Evolutionary conservation across 1,140 invertebrate species (phyloP).

Genomic region (Notospermus geniculatus): DNA sequence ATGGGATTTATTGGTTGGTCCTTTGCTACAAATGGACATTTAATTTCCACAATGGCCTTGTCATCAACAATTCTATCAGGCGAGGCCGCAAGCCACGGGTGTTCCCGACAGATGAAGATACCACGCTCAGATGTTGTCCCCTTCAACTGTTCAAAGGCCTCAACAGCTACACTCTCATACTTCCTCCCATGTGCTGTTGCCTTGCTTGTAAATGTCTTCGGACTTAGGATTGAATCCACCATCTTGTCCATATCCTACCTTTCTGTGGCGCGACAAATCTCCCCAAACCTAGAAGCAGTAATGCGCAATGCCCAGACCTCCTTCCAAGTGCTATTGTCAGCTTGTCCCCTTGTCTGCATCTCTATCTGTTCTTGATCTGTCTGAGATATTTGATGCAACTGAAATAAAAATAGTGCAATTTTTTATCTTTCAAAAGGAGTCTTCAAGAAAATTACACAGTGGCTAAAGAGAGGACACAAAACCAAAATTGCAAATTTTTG

Average conservation of each 20-base stretch:
- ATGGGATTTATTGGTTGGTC: not conserved
- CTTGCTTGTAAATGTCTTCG: not conserved
- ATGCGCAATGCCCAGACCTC: constrained; percentile 16
- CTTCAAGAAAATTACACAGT: too few relatives aligned
- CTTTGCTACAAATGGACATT: constrained; percentile 7
- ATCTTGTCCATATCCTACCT: not conserved
- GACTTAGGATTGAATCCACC: not conserved
- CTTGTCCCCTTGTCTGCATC: constrained; percentile 21
- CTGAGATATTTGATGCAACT: constrained; percentile 5
- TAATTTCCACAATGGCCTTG: constrained; percentile 10
- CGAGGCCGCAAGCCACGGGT: constrained; percentile 8
- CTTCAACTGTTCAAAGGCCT: not conserved
- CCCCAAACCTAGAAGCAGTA: constrained; percentile 5
- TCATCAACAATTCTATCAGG: constrained; percentile 4
- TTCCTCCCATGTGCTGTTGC: not conserved
- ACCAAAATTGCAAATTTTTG: too few relatives aligned
- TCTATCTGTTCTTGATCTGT: constrained; percentile 18
- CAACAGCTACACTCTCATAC: constrained; percentile 2
- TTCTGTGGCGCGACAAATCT: constrained; percentile 14
- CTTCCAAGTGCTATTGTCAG: constrained; percentile 19
- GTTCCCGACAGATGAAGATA: not conserved
- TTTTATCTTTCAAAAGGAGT: too few relatives aligned
- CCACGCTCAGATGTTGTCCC: not conserved
- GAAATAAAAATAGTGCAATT: too few relatives aligned
- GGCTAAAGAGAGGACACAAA: too few relatives aligned